phyloP scores from a whole-genome alignment of 2,888 invertebrate genomes.

The Limulus polyphemus region DNA sequence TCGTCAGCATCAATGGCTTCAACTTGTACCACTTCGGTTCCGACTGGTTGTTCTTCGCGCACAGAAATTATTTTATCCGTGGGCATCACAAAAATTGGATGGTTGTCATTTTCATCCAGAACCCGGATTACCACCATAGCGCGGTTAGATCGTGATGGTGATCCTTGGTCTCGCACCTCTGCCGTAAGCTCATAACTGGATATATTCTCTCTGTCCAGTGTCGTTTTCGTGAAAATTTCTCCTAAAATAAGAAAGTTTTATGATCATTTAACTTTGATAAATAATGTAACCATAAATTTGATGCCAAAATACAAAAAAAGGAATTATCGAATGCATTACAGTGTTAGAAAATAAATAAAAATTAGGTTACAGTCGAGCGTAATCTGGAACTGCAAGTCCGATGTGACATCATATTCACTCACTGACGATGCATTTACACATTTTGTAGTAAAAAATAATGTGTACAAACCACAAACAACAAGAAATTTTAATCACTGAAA shows the following conservation, averaged over 20 bases:
- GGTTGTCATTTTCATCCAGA: conserved; percentile 88
- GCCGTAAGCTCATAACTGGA: conserved; percentile 69
- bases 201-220: conserved; percentile 71
- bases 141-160: conserved; percentile 51
- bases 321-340: too few species aligned
- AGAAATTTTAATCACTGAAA: too few species aligned
- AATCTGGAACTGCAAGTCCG: too few species aligned
- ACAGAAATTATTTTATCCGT: conserved; percentile 79
- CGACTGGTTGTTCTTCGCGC: conserved; percentile 74
- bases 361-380: too few species aligned
- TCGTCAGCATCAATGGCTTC: conserved; percentile 70
- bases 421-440: too few species aligned
- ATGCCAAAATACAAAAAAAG: too few species aligned
- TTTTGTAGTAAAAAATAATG: too few species aligned
- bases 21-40: conserved; percentile 74
- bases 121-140: conserved; percentile 65
- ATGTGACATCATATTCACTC: too few species aligned
- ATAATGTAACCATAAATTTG: too few species aligned
- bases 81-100: conserved; percentile 82
- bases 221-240: conserved; percentile 64
- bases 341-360: too few species aligned
- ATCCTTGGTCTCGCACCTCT: conserved; percentile 78
- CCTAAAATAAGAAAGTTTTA: conserved; percentile 44
- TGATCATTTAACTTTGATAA: too few species aligned
- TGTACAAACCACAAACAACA: too few species aligned